These are phyloP conservation scores for Maniola hyperantus DNA, from an alignment of 2,888 invertebrate genomes.

Conservation along the genomic window DNA sequence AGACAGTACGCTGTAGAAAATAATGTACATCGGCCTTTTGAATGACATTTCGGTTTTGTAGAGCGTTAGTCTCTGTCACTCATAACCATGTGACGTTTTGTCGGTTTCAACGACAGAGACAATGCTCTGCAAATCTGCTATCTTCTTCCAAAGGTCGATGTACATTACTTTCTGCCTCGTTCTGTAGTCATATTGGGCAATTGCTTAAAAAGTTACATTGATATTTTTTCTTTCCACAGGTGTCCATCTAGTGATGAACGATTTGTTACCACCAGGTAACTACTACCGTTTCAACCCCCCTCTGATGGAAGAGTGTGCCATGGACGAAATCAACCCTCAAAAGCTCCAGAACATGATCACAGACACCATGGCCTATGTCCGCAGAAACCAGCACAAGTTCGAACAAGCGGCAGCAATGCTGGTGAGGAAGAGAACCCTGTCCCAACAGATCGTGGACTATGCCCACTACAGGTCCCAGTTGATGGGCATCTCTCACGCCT, in stretches of 20 bases:
- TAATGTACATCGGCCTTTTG: too few relatives aligned
- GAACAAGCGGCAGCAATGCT: conserved; percentile 80
- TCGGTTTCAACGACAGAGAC: too few relatives aligned
- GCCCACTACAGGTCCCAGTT: conserved; percentile 50
- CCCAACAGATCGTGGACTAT: conserved; percentile 54
- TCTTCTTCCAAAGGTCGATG: too few relatives aligned
- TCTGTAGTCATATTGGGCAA: too few relatives aligned
- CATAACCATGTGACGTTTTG: too few relatives aligned
- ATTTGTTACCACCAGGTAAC: conserved; percentile 86
- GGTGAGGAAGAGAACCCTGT: conserved; percentile 49
- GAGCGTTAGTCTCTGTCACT: too few relatives aligned
- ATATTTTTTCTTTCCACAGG: conserved; percentile 69
- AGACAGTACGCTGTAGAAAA: too few relatives aligned
- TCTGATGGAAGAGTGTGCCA: conserved; percentile 88
- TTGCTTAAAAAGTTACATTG: neutral
- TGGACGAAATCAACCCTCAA: conserved; percentile 90
- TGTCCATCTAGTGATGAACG: conserved; percentile 89
- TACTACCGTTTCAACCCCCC: conserved; percentile 96
- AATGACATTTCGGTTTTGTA: too few relatives aligned
- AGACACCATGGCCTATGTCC: conserved; percentile 90
- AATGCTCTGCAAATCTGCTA: too few relatives aligned
- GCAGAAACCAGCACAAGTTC: conserved; percentile 91
- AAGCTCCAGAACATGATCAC: conserved; percentile 87
- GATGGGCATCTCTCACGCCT: conserved; percentile 52
- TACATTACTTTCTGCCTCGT: too few relatives aligned